Conservation (phyloP, 2,888 invertebrate species). For the Acronicta aceris region DNA sequence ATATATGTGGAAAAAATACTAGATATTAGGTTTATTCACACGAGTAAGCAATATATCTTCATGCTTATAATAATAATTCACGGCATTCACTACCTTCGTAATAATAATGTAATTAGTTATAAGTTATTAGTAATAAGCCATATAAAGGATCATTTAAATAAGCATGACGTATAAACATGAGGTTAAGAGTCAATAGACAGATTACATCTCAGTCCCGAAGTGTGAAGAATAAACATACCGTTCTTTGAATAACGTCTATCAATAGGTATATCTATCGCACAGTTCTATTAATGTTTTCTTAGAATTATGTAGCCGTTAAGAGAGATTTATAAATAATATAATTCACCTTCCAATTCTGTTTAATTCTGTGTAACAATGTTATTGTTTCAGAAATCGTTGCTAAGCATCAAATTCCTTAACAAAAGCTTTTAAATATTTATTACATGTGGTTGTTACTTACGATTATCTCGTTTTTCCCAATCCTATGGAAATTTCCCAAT, state of each 20-base stretch:
- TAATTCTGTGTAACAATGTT: slow-evolving; percentile 7
- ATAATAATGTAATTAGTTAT: too few relatives aligned
- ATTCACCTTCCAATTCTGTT: neutral
- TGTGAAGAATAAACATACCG: slow-evolving; percentile 43
- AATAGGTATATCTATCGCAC: slow-evolving; percentile 14
- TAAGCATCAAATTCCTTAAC: neutral
- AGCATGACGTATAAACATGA: slow-evolving; percentile 35
- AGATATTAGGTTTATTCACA: too few relatives aligned
- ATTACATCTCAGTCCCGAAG: slow-evolving; percentile 36
- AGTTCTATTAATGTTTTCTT: slow-evolving; percentile 14
- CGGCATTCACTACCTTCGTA: neutral
- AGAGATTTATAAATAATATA: slow-evolving; percentile 15
- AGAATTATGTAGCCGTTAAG: slow-evolving; percentile 13
- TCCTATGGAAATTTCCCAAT: too few relatives aligned
- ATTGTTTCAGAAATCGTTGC: slow-evolving; percentile 10
- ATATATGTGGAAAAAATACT: too few relatives aligned
- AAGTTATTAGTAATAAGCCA: slow-evolving; percentile 15
- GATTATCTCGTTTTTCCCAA: too few relatives aligned
- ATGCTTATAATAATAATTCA: neutral
- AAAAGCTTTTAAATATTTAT: too few relatives aligned
- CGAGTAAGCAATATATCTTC: neutral
- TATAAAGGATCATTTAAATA: slow-evolving; percentile 12
- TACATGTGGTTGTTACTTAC: too few relatives aligned
- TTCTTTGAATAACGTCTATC: slow-evolving; percentile 28
- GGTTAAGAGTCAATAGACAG: slow-evolving; percentile 39